Base-by-base conservation (phyloP, 35 echinoderm and acorn worm species). In the Lytechinus variegatus region DNA sequence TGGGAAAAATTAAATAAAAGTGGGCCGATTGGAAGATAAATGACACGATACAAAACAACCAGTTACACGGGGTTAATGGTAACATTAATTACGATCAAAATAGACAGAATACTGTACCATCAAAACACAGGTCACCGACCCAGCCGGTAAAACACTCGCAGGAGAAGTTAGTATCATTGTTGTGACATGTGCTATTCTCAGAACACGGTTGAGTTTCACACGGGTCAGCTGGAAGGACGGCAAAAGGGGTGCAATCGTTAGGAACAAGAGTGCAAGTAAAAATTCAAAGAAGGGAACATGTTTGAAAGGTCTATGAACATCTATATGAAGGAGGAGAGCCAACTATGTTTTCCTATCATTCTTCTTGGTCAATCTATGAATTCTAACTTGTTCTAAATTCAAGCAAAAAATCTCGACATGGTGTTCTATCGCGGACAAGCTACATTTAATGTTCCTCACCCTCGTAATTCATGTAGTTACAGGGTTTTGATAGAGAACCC, bases 201-300 rank as follows among this genome's bases (percentile, higher is more conserved):
- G 94, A 96, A 96, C 97, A 98, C 4, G 97, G 97, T 56, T 95
- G 94, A 71, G 57, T 96, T 88, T 98, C 97, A 96, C 97, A 98
- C 27, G 97, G 95, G 89, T 96, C 52, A 87, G 96, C 97, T 98
- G 95, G 58, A 97, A 44, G n/a, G 66, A 93, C 87, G 54, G 72
- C 86, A 92, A 94, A 57, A 86, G 60, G 28, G 88, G 88, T 90
- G 88, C 27, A 90, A 12, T 14, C 14, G 5, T 90, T 52, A 52
- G 88, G 88, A 44, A 44, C 9, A 21, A 90, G 29, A 90, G 29
- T 90, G 88, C 88, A 21, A 29, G 8, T 90, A 52, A 44, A 90
- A 58, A 58, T 11, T 11, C n/a, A 44, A 44, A 44, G 33, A 44
- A 44, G 2, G 33, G 2, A 44, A 44, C 33, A 44, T 44, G 33